Conservation (phyloP, 2,888 invertebrate genomes). For the Ariolimax columbianus region DNA sequence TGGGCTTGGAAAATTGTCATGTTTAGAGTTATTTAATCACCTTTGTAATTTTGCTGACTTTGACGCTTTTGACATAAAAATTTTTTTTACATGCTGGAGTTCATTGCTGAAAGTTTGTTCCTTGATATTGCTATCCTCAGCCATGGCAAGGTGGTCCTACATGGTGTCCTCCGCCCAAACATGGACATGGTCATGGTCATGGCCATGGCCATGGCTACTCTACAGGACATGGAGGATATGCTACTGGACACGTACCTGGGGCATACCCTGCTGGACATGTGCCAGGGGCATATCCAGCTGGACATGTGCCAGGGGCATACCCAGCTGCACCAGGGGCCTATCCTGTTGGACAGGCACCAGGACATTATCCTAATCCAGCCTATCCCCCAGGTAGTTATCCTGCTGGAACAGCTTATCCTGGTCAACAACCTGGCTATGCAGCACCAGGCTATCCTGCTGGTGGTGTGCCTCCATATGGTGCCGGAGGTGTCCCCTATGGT, state of each 20-base stretch:
- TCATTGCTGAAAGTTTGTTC: background rate
- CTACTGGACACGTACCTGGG: conserved; percentile 40
- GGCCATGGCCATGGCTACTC: conserved; percentile 36
- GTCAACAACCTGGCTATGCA: conserved; percentile 21
- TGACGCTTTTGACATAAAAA: too few species aligned
- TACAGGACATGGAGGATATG: conserved; percentile 42
- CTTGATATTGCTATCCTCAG: conserved; percentile 19
- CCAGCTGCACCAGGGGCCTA: conserved; percentile 35
- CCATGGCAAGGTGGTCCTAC: conserved; percentile 50
- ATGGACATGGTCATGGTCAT: conserved; percentile 26
- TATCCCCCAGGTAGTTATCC: conserved; percentile 40
- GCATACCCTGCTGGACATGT: conserved; percentile 37
- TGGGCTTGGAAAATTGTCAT: too few species aligned
- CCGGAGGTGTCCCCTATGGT: conserved; percentile 49
- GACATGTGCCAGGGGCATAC: conserved; percentile 25
- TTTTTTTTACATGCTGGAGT: too few species aligned
- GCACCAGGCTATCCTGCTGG: conserved; percentile 27
- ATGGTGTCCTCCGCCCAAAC: conserved; percentile 30
- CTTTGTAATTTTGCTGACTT: too few species aligned
- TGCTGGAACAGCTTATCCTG: conserved; percentile 33
- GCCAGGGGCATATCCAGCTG: conserved; percentile 34
- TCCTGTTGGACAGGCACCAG: conserved; percentile 28
- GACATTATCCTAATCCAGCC: conserved; percentile 28
- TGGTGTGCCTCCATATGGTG: conserved; percentile 30
- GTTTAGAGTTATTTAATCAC: too few species aligned